Conservation (phyloP, 2,888 invertebrate species). For the Cerastis leucographa region DNA sequence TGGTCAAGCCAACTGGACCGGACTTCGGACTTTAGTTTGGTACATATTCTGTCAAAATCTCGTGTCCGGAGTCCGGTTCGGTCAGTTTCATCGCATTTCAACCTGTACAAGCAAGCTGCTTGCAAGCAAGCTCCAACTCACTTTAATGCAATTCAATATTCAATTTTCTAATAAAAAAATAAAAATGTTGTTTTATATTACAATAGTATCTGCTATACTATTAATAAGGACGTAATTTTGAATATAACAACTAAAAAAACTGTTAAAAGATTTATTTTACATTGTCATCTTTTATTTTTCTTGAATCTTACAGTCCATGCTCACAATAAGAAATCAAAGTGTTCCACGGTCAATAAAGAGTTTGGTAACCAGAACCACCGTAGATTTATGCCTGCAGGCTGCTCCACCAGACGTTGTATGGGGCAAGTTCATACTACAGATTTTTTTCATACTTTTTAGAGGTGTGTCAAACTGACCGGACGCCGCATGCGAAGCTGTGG, state of each 20-base stretch:
- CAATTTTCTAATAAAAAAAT: background rate
- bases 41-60: background rate
- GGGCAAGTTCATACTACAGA: background rate
- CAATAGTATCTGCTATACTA: background rate
- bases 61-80: background rate
- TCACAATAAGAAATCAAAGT: background rate
- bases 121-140: background rate
- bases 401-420: background rate
- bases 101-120: background rate
- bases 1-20: background rate
- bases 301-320: background rate
- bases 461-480: background rate
- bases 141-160: background rate
- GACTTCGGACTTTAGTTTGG: background rate
- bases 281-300: background rate
- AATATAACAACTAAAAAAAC: no score
- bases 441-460: background rate
- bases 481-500: background rate
- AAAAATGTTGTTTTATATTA: background rate
- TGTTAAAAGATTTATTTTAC: background rate
- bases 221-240: background rate
- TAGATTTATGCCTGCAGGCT: background rate
- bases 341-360: background rate
- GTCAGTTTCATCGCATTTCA: background rate
- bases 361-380: background rate